Evolutionary conservation across 2,113 vertebrate species (phyloP).

Genomic region (Hydrochoerus hydrochaeris): DNA sequence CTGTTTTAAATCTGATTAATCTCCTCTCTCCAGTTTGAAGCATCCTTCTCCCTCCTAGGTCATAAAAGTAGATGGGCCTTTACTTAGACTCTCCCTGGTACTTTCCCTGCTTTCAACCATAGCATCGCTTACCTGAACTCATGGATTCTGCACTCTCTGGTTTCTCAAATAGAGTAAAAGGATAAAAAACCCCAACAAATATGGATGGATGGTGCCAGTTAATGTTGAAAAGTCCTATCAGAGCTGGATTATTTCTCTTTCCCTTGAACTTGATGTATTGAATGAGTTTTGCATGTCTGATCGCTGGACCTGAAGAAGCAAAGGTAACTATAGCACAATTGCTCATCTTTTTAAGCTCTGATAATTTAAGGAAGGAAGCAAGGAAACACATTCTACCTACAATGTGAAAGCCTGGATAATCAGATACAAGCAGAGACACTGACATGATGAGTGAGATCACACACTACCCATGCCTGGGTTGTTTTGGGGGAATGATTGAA

Average conservation of each 20-base stretch:
- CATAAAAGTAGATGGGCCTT: neutral
- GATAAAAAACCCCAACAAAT: too few relatives aligned
- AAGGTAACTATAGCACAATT: neutral
- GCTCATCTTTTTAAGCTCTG: neutral
- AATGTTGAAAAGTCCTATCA: neutral
- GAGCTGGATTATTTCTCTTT: neutral
- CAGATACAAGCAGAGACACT: neutral
- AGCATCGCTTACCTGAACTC: neutral
- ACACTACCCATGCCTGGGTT: accelerated
- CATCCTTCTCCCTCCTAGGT: too few relatives aligned
- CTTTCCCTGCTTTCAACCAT: neutral
- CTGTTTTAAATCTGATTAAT: neutral
- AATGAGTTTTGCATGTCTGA: neutral
- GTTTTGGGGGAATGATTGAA: neutral
- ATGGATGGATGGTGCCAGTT: neutral
- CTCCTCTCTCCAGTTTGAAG: neutral
- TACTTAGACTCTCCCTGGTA: neutral
- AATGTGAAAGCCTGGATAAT: neutral
- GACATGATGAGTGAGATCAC: too few relatives aligned
- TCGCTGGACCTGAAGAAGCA: neutral
- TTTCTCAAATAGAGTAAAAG: neutral
- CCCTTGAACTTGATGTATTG: neutral
- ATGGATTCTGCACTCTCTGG: neutral
- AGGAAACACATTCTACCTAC: neutral
- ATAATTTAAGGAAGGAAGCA: neutral